Evolutionary conservation across 2,113 vertebrate species (phyloP).

Genomic region (Equus quagga): DNA sequence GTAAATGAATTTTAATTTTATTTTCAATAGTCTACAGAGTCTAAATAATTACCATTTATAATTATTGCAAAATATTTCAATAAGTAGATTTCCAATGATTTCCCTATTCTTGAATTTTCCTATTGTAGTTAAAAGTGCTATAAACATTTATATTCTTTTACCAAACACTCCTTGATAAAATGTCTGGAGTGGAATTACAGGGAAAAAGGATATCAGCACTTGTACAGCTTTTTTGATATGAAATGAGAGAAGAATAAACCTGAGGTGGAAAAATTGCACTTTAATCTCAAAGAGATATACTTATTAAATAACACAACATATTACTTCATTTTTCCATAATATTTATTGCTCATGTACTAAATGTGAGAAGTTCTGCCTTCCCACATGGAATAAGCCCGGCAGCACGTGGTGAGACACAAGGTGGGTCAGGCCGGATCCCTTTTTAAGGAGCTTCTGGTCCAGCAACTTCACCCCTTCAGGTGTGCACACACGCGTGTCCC

Average conservation of each 20-base stretch:
- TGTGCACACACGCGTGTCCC: too few relatives aligned
- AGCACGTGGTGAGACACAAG: accelerated
- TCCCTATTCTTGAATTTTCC: background rate
- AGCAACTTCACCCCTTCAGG: too few relatives aligned
- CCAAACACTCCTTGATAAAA: background rate
- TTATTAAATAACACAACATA: background rate
- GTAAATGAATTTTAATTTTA: background rate
- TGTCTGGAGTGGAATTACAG: background rate
- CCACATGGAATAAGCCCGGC: too few relatives aligned
- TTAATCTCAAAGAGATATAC: background rate
- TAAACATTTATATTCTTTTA: background rate
- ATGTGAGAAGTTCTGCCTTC: background rate
- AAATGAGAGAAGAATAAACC: background rate
- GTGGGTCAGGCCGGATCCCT: accelerated
- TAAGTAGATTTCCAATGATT: background rate
- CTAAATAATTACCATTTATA: background rate
- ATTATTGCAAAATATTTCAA: background rate
- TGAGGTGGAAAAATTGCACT: background rate
- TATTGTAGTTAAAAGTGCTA: background rate
- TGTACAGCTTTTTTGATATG: background rate
- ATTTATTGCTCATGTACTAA: too few relatives aligned
- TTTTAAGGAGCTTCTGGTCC: background rate
- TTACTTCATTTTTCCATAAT: background rate
- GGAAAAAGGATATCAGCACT: accelerated
- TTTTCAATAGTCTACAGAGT: background rate